Evolutionary conservation across 1,140 invertebrate species (phyloP).

Genomic region (Melitaea cinxia): DNA sequence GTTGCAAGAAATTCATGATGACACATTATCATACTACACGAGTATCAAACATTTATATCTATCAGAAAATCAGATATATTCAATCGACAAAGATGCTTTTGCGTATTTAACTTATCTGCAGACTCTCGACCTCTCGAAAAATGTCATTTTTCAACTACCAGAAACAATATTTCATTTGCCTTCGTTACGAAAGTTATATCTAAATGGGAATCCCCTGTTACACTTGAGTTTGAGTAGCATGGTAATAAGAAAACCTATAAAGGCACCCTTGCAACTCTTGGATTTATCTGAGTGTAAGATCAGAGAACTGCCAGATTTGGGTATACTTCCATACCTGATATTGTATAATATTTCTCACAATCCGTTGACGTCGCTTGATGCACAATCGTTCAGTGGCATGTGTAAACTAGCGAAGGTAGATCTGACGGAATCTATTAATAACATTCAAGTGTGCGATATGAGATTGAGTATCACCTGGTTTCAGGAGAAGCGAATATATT

Average conservation of each 20-base stretch:
- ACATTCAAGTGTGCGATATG: conserved; percentile 59
- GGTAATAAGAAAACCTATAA: conserved; percentile 77
- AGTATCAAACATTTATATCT: conserved; percentile 83
- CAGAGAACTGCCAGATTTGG: conserved; percentile 79
- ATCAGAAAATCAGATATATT: conserved; percentile 83
- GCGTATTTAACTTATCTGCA: conserved; percentile 76
- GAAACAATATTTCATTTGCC: conserved; percentile 82
- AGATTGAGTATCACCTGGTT: conserved; percentile 69
- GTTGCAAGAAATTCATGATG: conserved; percentile 81
- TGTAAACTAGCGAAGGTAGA: conserved; percentile 75
- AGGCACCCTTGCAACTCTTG: conserved; percentile 81
- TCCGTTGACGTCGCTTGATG: conserved; percentile 54
- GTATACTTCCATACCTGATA: conserved; percentile 74
- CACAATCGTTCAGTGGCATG: conserved; percentile 65
- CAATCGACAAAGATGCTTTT: conserved; percentile 82
- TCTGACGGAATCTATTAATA: conserved; percentile 65
- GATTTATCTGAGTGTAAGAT: conserved; percentile 82
- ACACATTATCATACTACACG: conserved; percentile 81
- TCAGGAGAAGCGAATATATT: conserved; percentile 59
- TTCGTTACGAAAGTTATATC: conserved; percentile 82
- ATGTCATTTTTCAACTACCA: conserved; percentile 82
- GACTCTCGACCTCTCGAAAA: conserved; percentile 83
- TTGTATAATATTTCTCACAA: conserved; percentile 78
- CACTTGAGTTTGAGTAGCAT: conserved; percentile 67
- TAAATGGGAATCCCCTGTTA: conserved; percentile 81